Base-by-base conservation (phyloP, 2,888 invertebrate species). In the Brachylomia viminalis region DNA sequence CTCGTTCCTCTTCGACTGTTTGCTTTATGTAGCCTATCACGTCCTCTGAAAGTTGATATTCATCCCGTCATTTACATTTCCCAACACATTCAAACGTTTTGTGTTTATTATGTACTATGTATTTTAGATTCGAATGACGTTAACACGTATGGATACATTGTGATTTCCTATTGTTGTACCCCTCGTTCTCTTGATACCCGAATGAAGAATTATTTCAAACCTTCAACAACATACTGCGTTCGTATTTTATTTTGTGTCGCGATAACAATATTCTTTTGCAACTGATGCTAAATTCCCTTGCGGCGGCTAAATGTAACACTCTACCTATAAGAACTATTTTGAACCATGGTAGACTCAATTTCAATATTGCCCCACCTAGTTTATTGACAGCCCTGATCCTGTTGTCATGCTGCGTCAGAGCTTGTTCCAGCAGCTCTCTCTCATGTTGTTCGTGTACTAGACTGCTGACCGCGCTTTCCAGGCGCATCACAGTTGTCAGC, bases 381-480 rank as follows among this genome's bases (percentile, higher is more conserved):
- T 93, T 94, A 45, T 94, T 85, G 23, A 96, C 92, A 0, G 94
- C 92, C 0, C 96, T 87, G 45, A 95, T 95, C 86, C 93, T 93
- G 72, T 86, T 91, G 88, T 96, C 96, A 27, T 96, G 96, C 75
- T 96, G 95, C 4, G 95, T 95, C 15, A 96, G 87, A 0, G 96
- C 96, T 69, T 94, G 93, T 83, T 96, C 96, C 79, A 96, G 86
- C 69, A 96, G 92, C 72, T 96, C 96, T 0, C 96, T 82, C 88
- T 96, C 96, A 27, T 92, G 91, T 89, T 96, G 96, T 86, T 96
- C 96, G 83, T 95, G 96, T 58, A 96, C 92, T 72, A 96, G 86
- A 80, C 95, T 95, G 91, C 94, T 95, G 61, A 96, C 95, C 0
- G 97, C 87, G 72, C 94, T 96, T 86, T 97, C 97, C 73, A 97